A percentile compares a stretch with the other conserved stretches of the same genome.
These are phyloP conservation scores for Bombus balteatus DNA, from an alignment of 1,140 invertebrate species.

Conservation along the genomic window DNA sequence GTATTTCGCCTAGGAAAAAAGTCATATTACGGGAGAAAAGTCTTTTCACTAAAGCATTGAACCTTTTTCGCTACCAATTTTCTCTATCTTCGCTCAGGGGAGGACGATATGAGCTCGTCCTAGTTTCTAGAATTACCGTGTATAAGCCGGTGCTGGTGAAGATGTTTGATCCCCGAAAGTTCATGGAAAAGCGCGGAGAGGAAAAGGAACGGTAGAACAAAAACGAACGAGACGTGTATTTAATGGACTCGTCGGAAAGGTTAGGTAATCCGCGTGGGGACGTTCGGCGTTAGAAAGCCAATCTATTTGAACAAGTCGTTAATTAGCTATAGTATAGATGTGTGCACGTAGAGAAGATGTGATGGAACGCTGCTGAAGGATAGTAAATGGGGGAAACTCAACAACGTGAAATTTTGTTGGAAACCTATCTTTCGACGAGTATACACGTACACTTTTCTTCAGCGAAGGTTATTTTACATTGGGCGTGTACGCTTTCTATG, in stretches of 20 bases:
- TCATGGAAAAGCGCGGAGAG: neutral
- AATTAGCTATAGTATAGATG: constrained; percentile 6
- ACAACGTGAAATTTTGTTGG: no score
- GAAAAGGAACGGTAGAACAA: neutral
- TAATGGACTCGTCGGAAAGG: constrained; percentile 11
- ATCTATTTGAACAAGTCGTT: constrained; percentile 40
- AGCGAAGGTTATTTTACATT: neutral
- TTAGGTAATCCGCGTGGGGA: neutral
- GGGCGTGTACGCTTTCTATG: neutral
- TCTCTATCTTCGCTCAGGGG: constrained; percentile 19
- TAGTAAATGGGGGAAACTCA: neutral
- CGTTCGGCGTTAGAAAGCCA: constrained; percentile 12
- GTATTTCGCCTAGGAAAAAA: neutral
- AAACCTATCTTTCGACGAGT: neutral
- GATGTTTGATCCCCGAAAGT: constrained; percentile 32
- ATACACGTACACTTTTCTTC: neutral
- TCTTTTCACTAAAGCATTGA: constrained; percentile 9
- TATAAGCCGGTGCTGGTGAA: constrained; percentile 17
- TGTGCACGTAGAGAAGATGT: no score
- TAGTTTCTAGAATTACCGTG: constrained; percentile 42
- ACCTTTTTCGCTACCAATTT: constrained; percentile 21
- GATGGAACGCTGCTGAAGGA: neutral
- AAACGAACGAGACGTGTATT: constrained; percentile 14
- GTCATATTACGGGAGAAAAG: neutral
- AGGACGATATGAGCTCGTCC: constrained; percentile 30